Percentiles rank a stretch among this genome's conserved stretches.
These are phyloP conservation scores for Aplodontia rufa DNA, from an alignment of 2,113 vertebrate genomes.

Conservation along the genomic window DNA sequence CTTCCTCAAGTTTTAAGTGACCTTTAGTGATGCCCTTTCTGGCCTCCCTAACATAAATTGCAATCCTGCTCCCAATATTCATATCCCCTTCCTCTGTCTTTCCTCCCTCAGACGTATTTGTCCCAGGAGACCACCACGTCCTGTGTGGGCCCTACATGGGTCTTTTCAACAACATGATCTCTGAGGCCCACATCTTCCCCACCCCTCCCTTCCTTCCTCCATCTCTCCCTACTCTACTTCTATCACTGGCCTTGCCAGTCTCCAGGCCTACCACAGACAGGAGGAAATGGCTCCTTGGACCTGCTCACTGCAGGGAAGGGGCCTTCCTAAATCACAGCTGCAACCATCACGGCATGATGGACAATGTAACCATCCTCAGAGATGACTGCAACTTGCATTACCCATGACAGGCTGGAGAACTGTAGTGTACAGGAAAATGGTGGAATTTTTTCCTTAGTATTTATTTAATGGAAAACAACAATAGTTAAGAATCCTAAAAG, in stretches of 20 bases:
- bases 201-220: not conserved
- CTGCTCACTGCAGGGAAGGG: not conserved
- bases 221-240: not conserved
- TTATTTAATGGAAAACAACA: not conserved
- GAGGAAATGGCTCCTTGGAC: not conserved
- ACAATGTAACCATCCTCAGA: not conserved
- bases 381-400: not conserved
- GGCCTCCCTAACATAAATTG: not conserved
- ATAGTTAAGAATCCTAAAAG: conserved; percentile 19
- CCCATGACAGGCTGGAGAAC: not conserved
- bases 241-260: not conserved
- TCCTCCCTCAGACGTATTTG: not conserved
- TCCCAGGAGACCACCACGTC: not conserved
- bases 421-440: not conserved
- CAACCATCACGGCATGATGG: not conserved
- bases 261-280: not conserved
- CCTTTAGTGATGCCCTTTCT: not conserved
- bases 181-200: not conserved
- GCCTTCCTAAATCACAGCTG: not conserved
- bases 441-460: not conserved
- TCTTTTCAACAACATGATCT: not conserved
- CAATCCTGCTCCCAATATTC: not conserved
- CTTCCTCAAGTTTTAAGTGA: not conserved
- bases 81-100: not conserved
- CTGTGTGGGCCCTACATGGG: not conserved